Percentiles rank a stretch among this genome's conserved stretches.
phyloP scores from a whole-genome alignment of 2,797 vertebrate species.

The Catharus ustulatus region DNA sequence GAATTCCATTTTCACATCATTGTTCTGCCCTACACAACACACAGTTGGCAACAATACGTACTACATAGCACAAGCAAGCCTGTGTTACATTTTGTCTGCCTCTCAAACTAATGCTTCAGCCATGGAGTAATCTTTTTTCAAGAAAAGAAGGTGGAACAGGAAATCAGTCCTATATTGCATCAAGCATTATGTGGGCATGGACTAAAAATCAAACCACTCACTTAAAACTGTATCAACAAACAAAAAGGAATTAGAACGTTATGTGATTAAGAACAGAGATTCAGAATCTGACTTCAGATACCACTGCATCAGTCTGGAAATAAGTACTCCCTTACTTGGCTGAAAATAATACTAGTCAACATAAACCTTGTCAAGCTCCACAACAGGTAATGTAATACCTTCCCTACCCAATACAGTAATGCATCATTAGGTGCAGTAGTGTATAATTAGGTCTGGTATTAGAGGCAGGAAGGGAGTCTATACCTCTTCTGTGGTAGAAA shows the following conservation, averaged over 20 bases:
- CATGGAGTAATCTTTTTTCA: neutral
- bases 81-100: neutral
- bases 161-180: neutral
- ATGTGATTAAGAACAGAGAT: neutral
- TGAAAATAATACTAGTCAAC: neutral
- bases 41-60: rapidly evolving
- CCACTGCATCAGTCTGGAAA: neutral
- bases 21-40: neutral
- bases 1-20: neutral
- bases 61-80: neutral
- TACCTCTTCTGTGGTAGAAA: neutral
- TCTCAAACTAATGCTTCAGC: neutral
- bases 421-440: slow-evolving; percentile 14
- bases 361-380: neutral
- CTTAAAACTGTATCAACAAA: neutral
- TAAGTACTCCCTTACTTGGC: neutral
- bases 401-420: slow-evolving; percentile 13
- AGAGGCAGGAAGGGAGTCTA: neutral
- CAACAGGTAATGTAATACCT: neutral
- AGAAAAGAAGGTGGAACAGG: neutral
- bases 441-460: slow-evolving; percentile 2
- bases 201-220: neutral
- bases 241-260: neutral
- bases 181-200: neutral
- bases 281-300: neutral